Evolutionary conservation across 2,888 invertebrate genomes (phyloP).

Genomic region (Automeris io): DNA sequence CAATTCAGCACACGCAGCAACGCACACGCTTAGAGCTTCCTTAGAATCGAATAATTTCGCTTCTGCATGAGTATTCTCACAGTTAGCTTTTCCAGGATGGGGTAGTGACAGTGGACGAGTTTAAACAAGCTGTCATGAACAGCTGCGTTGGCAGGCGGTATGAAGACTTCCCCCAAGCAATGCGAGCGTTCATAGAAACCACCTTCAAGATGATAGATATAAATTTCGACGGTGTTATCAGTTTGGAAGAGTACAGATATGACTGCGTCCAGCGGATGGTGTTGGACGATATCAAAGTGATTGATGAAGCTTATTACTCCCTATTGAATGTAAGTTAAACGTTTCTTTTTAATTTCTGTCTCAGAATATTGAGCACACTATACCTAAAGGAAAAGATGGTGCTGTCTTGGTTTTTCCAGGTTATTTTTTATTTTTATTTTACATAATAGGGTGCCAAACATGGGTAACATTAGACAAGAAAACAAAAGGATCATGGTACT

Average conservation of each 20-base stretch:
- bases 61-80: too few species aligned
- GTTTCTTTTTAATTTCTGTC: too few species aligned
- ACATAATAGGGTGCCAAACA: too few species aligned
- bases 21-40: slow-evolving; percentile 42
- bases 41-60: slow-evolving; percentile 10
- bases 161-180: slow-evolving; percentile 89
- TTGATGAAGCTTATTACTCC: slow-evolving; percentile 87
- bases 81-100: slow-evolving; percentile 80
- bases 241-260: slow-evolving; percentile 87
- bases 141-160: slow-evolving; percentile 87
- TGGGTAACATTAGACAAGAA: too few species aligned
- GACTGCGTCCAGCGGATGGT: slow-evolving; percentile 89
- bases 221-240: slow-evolving; percentile 87
- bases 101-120: slow-evolving; percentile 87
- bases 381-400: too few species aligned
- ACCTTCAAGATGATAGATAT: slow-evolving; percentile 89
- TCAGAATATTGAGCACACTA: too few species aligned
- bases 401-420: too few species aligned
- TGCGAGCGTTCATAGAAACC: slow-evolving; percentile 90
- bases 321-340: slow-evolving; percentile 82
- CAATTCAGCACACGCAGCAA: slow-evolving; percentile 28
- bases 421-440: too few species aligned
- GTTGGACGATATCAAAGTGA: slow-evolving; percentile 83
- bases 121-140: slow-evolving; percentile 87
- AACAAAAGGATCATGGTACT: too few species aligned